phyloP scores from a whole-genome alignment of 2,113 vertebrate genomes.

The Engystomops pustulosus region DNA sequence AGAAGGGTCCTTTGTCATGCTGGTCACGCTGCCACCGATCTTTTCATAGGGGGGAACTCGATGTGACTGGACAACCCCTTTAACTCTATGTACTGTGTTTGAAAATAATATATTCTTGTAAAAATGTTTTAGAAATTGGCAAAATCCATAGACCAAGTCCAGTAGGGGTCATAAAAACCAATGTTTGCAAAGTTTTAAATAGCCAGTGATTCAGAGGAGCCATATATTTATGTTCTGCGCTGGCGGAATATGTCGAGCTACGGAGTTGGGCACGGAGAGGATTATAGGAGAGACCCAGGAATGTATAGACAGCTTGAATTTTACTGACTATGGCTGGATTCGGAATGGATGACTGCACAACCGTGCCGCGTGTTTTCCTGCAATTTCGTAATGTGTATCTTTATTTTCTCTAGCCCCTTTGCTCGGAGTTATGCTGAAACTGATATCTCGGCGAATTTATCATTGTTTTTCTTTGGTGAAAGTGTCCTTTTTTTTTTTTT shows the following conservation, averaged over 20 bases:
- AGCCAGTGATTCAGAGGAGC: slow-evolving; percentile 5
- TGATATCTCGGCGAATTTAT: slow-evolving; percentile 40
- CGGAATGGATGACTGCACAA: slow-evolving; percentile 34
- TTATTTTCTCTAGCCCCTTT: slow-evolving; percentile 27
- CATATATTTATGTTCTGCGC: slow-evolving; percentile 5
- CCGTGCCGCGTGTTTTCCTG: slow-evolving; percentile 26
- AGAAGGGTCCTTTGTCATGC: no score
- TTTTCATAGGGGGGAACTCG: no score
- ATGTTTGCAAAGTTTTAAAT: slow-evolving; percentile 1
- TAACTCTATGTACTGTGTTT: no score
- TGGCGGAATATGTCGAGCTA: not conserved
- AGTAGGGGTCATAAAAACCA: not conserved
- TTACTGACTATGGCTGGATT: slow-evolving; percentile 37
- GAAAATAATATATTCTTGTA: not conserved
- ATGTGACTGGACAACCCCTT: no score
- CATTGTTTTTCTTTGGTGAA: slow-evolving; percentile 48
- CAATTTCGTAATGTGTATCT: slow-evolving; percentile 25
- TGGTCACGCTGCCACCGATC: no score
- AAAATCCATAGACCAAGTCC: not conserved
- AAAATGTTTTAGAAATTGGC: not conserved
- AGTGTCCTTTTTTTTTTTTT: slow-evolving; percentile 49
- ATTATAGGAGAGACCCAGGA: slow-evolving; percentile 25
- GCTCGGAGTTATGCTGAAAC: slow-evolving; percentile 46
- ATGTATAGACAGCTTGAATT: slow-evolving; percentile 49
- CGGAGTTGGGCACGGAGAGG: not conserved